Evolutionary conservation across 1,140 invertebrate genomes (phyloP), one percentile per base, ranked within the genome.

Genomic region (Spodoptera frugiperda): DNA sequence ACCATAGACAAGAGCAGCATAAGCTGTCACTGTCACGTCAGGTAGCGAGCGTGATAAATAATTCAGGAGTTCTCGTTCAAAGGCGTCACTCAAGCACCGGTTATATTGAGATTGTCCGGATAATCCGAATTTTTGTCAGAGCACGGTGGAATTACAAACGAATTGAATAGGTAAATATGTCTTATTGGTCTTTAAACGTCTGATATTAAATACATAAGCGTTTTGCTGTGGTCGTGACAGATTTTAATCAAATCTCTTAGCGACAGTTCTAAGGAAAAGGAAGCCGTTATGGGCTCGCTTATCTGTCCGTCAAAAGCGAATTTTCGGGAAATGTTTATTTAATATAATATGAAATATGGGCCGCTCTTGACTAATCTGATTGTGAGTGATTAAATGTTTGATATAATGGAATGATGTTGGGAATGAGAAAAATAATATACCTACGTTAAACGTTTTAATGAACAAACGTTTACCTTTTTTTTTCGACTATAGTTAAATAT

Each of bases 61-160:
- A 63, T 63, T 63, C 59, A 63, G 30, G 33, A 63, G 59, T 21
- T 30, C 54, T 25, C 53, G 19, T 33, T 63, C 59, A 63, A 63
- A 63, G 59, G 59, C 59, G 59, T 63, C 59, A 63, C 59, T 63
- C 59, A 63, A 63, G 30, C 33, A 11, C 33, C 59, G 15, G 30
- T 63, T 63, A 63, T 63, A 63, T 63, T 63, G 33, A 63, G 59
- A 63, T 63, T 63, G 59, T 63, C 59, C 39, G 59, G 59, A 63
- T 63, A 44, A 63, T 44, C 33, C 33, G 59, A 44, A 63, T 63
- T 63, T 33, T 44, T 63, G 59, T 17, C 59, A 44, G 59, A 33
- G 44, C n/a, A 63, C 33, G 59, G 33, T 44, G 33, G 59, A 63
- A 63, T 63, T 63, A 44, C 15, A 63, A 63, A 63, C 59, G 33